Conservation (phyloP, 2,113 vertebrate species). For the Phyllostomus hastatus region DNA sequence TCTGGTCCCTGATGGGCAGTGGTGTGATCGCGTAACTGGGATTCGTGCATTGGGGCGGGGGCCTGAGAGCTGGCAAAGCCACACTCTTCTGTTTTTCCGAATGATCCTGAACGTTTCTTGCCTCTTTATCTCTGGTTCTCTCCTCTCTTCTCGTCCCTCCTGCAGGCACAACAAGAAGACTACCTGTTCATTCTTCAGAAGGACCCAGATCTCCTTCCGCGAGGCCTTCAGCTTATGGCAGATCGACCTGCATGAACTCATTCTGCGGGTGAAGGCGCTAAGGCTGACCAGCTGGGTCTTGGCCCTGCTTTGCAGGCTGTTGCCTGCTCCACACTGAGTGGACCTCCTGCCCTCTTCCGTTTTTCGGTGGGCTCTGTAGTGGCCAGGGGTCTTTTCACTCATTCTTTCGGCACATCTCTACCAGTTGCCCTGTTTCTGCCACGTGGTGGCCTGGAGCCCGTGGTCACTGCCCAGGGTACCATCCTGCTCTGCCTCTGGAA, state of each 20-base stretch:
- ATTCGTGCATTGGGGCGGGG: background rate
- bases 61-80: background rate
- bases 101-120: background rate
- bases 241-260: conserved; percentile 87
- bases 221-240: conserved; percentile 88
- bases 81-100: background rate
- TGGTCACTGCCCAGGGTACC: background rate
- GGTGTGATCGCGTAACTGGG: background rate
- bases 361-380: background rate
- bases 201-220: conserved; percentile 83
- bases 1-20: background rate
- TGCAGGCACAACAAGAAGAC: conserved; percentile 89
- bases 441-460: background rate
- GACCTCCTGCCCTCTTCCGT: background rate
- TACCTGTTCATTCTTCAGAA: conserved; percentile 80
- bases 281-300: conserved; percentile 82
- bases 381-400: background rate
- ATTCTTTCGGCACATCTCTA: background rate
- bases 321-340: conserved; percentile 32
- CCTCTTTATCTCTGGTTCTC: background rate
- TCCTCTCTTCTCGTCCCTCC: background rate
- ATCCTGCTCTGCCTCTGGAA: background rate
- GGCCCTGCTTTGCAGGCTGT: conserved; percentile 75
- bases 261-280: conserved; percentile 85
- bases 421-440: background rate